phyloP scores from a whole-genome alignment of 2,113 vertebrate genomes.

The Sigmodon hispidus region DNA sequence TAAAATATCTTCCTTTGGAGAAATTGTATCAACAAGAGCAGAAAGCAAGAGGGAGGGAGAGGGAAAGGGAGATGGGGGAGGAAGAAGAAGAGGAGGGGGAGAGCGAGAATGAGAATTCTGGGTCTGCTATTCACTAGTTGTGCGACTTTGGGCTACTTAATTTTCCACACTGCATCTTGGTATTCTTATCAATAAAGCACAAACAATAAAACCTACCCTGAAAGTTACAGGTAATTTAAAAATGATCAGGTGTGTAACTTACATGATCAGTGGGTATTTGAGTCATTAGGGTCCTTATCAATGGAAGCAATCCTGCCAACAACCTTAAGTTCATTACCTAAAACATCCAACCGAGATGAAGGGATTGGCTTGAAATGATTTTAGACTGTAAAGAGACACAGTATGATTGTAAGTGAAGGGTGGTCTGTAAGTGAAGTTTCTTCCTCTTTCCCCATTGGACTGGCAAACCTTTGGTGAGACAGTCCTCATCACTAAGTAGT shows the following conservation, averaged over 20 bases:
- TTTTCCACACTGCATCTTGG: not conserved
- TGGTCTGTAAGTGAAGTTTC: not conserved
- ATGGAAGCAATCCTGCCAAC: not conserved
- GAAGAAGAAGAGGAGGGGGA: not conserved
- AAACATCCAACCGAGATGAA: not conserved
- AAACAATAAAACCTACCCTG: not conserved
- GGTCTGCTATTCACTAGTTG: not conserved
- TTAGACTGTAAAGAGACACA: not conserved
- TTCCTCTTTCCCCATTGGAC: not conserved
- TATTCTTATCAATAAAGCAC: conserved; percentile 8
- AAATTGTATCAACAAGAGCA: not conserved
- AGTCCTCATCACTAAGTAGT: not conserved
- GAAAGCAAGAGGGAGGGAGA: not conserved
- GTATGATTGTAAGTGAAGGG: not conserved
- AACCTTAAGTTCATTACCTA: not conserved
- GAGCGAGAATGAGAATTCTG: not conserved
- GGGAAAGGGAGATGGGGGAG: not conserved
- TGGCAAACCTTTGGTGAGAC: not conserved
- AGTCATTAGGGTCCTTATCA: not conserved
- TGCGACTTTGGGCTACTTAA: conserved; percentile 3
- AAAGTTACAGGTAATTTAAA: not conserved
- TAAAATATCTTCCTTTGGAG: not conserved
- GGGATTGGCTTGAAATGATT: not conserved
- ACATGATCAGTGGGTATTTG: not conserved
- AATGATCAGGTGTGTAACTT: not conserved